Evolutionary conservation across 2,797 vertebrate species (phyloP).

Genomic region (Halcyon leucocephala): DNA sequence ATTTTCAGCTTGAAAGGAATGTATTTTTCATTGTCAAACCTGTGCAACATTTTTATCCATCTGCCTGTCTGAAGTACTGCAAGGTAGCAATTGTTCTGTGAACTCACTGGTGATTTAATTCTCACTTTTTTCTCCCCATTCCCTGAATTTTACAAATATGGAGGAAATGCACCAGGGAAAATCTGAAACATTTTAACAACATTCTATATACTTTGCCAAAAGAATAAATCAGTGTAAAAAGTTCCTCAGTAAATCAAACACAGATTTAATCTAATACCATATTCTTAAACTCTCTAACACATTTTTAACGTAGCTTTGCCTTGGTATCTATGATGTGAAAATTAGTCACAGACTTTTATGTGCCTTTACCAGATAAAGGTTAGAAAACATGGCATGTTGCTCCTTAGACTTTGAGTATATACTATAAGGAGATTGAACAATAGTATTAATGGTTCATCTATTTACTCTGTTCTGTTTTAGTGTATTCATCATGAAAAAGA

Average conservation of each 20-base stretch:
- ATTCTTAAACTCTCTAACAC: not conserved
- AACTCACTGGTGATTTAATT: not conserved
- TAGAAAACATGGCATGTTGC: not conserved
- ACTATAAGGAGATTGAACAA: fast-evolving
- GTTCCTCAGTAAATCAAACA: not conserved
- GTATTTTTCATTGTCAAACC: conserved; percentile 33
- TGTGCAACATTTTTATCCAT: conserved; percentile 30
- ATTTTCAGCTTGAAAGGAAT: conserved; percentile 24
- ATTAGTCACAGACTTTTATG: not conserved
- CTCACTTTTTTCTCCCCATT: not conserved
- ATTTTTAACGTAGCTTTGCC: not conserved
- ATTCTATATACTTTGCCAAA: not conserved
- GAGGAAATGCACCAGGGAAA: not conserved
- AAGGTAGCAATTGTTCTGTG: not conserved
- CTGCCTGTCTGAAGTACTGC: not conserved
- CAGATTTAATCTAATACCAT: not conserved
- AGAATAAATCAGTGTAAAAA: not conserved
- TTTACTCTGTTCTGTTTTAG: not conserved
- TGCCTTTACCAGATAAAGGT: not conserved
- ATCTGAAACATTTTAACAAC: not conserved
- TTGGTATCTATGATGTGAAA: not conserved
- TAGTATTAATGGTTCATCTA: not conserved
- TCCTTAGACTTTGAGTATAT: not conserved
- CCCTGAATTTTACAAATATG: not conserved
- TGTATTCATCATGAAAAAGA: not conserved